Evolutionary conservation across 92 coral and sea anemone genomes (phyloP).

Genomic region (Paragorgia papillata): DNA sequence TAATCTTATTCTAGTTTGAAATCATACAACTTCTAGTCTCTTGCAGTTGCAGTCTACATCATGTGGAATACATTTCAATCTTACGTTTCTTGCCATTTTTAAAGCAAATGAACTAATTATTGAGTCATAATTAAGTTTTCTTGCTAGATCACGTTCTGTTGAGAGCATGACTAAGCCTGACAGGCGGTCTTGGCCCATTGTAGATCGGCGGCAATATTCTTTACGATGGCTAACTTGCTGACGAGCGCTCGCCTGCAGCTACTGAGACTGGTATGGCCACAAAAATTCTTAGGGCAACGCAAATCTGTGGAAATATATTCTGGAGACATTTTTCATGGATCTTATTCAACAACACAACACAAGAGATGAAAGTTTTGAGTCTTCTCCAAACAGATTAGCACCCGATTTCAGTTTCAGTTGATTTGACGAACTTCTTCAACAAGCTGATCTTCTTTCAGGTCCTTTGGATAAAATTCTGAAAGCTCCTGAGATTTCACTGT

Average conservation of each 20-base stretch:
- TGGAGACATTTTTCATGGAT: background rate
- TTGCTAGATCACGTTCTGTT: slow-evolving; percentile 4
- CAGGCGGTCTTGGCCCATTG: slow-evolving; percentile 30
- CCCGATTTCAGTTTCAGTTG: background rate
- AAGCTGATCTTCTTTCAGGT: background rate
- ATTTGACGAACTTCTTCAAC: background rate
- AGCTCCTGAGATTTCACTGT: background rate
- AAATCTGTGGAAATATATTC: slow-evolving; percentile 12
- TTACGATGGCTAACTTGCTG: background rate
- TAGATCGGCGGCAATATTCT: slow-evolving; percentile 1
- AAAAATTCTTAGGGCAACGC: slow-evolving; percentile 13
- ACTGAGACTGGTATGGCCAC: slow-evolving; percentile 20
- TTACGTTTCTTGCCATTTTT: background rate
- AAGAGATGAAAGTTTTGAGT: too few species aligned
- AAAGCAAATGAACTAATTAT: too few species aligned
- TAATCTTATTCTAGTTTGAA: too few species aligned
- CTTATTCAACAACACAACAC: too few species aligned
- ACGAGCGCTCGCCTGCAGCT: slow-evolving; percentile 20
- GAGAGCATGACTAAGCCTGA: slow-evolving; percentile 1
- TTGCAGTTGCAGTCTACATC: too few species aligned
- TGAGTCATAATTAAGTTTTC: slow-evolving; percentile 5
- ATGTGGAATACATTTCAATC: too few species aligned
- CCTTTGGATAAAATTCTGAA: background rate
- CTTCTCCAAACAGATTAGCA: background rate
- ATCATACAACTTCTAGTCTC: too few species aligned